Base-by-base conservation (phyloP, 2,113 vertebrate genomes). In the Octodon degus region DNA sequence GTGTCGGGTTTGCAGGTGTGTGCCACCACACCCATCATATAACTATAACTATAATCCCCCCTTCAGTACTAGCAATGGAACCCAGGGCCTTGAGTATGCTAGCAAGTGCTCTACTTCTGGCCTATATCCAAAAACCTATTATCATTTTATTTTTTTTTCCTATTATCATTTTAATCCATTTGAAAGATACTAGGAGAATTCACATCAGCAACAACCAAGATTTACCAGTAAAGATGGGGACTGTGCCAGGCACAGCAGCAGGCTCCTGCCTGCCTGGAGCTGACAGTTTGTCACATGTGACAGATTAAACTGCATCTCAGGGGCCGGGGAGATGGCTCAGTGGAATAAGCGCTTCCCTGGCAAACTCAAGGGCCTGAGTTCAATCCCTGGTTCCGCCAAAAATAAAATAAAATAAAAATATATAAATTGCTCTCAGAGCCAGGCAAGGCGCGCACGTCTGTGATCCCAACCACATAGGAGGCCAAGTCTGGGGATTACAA, bases 101-200 rank as follows among this genome's bases (percentile, higher is more conserved):
- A 62, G n/a, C 58, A 40, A 37, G 60, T 19, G 11, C 62, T 47
- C 40, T 34, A 22, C 40, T 62, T 22, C 62, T 47, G 62, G 63
- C 8, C 62, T 65, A 13, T 40, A 43, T 17, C 4, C 37, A 40
- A 27, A 82, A 63, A 27, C 37, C 27, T 4, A 20, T 43, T 50
- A 32, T 86, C 60, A 58, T 68, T 95, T 77, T 86, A 89, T n/a
- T n/a, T n/a, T n/a, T n/a, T n/a, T n/a, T n/a, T n/a, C 37, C 27
- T 4, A 20, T 43, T 50, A 32, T 86, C 60, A 58, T 68, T 95
- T 77, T 86, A 89, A 47, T 83, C 76, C 32, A 14, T 65, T 65
- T 67, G 55, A 60, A 55, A 74, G 80, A 60, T 77, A 25, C 67
- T 70, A 72, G 86, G n/a, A 93, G 43, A 63, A 65, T 13, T 72